Conservation (phyloP, 1,140 invertebrate genomes). For the Meteorus sp. region DNA sequence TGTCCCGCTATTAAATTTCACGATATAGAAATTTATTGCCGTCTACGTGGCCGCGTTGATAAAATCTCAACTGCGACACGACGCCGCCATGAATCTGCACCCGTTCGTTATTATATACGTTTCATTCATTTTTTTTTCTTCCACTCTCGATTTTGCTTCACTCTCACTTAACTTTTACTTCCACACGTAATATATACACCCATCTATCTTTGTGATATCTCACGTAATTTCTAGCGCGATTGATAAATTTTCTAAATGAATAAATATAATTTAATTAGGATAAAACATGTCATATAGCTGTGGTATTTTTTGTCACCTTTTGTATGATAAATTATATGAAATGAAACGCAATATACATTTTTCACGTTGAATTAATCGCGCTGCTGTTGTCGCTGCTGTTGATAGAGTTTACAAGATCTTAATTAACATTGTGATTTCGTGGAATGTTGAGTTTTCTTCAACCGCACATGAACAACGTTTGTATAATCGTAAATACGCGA, state of each 20-base stretch:
- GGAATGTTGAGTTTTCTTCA: constrained; percentile 9
- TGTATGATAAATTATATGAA: too few species aligned
- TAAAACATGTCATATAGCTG: too few species aligned
- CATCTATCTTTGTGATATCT: neutral
- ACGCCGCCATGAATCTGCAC: neutral
- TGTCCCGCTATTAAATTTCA: constrained; percentile 24
- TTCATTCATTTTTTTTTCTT: neutral
- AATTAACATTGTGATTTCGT: constrained; percentile 23
- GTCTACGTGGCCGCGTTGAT: constrained; percentile 11
- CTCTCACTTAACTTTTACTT: neutral
- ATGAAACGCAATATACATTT: neutral
- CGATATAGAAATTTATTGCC: constrained; percentile 20
- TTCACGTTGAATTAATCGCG: neutral
- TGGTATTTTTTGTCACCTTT: too few species aligned
- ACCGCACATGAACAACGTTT: too few species aligned
- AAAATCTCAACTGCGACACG: constrained; percentile 12
- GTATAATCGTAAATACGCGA: constrained; percentile 11
- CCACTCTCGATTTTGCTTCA: neutral
- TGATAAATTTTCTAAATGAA: too few species aligned
- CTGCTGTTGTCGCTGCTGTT: neutral
- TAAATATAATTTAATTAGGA: too few species aligned
- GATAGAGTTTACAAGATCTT: constrained; percentile 14
- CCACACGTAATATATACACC: neutral
- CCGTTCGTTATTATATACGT: constrained; percentile 6
- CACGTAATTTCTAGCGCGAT: too few species aligned